Evolutionary conservation across 2,888 invertebrate species (phyloP), one percentile per base, ranked within the genome.

Genomic region (Stenolophus ochropezus): DNA sequence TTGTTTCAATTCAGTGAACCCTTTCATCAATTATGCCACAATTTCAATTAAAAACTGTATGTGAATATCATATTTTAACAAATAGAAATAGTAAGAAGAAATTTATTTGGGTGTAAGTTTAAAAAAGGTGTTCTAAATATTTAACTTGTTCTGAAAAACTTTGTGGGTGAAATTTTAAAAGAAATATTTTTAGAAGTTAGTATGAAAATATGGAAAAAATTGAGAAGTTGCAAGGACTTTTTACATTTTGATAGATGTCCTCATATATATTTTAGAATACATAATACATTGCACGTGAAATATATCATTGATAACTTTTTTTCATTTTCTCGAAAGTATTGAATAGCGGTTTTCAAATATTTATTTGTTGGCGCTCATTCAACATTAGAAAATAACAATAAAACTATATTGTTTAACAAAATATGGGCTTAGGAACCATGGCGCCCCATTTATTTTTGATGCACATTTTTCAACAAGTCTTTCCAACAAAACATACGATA

Each of bases 1-100:
- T 61, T 61, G 61, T 61, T 25, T 61, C 25, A n/a, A 25, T 61
- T 61, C 61, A 61, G 23, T 61, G 25, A 25, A n/a, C 23, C 4
- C n/a, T 58, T 58, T 58, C n/a, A 58, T 23, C 25, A 58, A 58
- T 58, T 58, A 1, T 61, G 11, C 0, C 23, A 61, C 14, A 58
- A 25, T 1, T 25, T 11, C 21, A 23, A 25, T 42, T 25, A 25
- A 23, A 61, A 61, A 14, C 23, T n/a, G 3, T 1, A 8, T 56
- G 21, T 53, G 1, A 18, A 58, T 23, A 61, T 23, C 56, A 56
- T 14, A 61, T 23, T 25, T 56, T 56, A 56, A 56, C 16, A 49
- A 49, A 49, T 49, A 8, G 1, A 49, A n/a, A n/a, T 51, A 5
- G 3, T 5, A 0, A 51, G 51, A 4, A 14, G 2, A n/a, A 49